Evolutionary conservation across 2,113 vertebrate species (phyloP).

Genomic region (Mustelus asterias): DNA sequence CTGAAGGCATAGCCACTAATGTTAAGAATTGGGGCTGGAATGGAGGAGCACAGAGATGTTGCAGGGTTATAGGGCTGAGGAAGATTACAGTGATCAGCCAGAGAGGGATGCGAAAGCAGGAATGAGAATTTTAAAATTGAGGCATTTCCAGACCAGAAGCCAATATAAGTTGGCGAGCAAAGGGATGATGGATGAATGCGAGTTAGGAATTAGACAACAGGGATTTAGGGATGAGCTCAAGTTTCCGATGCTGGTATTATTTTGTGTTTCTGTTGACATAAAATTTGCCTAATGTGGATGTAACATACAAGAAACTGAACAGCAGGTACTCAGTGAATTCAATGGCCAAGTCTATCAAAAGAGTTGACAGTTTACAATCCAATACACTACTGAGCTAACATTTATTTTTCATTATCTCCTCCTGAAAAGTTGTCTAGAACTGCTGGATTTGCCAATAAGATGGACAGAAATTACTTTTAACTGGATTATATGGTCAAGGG

Average conservation of each 20-base stretch:
- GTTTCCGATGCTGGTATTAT: not conserved
- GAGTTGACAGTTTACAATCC: not conserved
- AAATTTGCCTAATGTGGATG: not conserved
- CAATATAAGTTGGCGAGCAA: not conserved
- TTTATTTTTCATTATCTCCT: not conserved
- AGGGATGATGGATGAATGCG: not conserved
- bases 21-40: not conserved
- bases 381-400: not conserved
- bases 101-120: not conserved
- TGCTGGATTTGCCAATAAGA: not conserved
- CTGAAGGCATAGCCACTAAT: not conserved
- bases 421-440: not conserved
- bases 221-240: not conserved
- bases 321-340: not conserved
- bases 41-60: not conserved
- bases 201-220: not conserved
- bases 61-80: not conserved
- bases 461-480: not conserved
- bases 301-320: not conserved
- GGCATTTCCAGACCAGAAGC: not conserved
- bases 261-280: not conserved
- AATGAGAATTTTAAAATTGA: not conserved
- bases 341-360: not conserved
- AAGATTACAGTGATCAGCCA: not conserved
- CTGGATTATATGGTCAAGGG: not conserved